Base-by-base conservation (phyloP, 2,797 vertebrate genomes). In the Hafferia zeledoni region DNA sequence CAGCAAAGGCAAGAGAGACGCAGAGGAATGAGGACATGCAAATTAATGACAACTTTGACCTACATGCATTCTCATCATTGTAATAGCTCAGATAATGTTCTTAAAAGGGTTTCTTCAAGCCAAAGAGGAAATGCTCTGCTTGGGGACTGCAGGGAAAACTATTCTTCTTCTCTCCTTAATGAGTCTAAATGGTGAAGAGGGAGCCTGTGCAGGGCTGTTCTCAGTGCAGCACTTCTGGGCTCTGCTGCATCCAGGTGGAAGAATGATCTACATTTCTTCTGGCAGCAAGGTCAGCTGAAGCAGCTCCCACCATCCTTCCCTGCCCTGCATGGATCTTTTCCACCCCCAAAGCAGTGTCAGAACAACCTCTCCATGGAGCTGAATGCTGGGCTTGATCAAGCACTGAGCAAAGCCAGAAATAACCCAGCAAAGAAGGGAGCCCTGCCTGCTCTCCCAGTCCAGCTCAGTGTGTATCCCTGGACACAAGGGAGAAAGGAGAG, bases 391-490 rank as follows among this genome's bases (percentile, higher is more conserved):
- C 55, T 87, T 18, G 19, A 49, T 37, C 65, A 59, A 41, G 79
- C 55, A 88, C 81, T 33, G 46, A 84, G 64, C 41, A 33, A 41
- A 60, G 55, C 52, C 74, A 89, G 93, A 96, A 96, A 94, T 74
- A 92, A 50, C 28, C 41, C 71, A 35, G 71, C 68, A 60, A 41
- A 90, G 59, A 75, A 87, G 64, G 0, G 5, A 94, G 74, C 61
- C 65, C 88, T 27, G 39, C 9, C n/a, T 55, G 35, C 82, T 52
- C 31, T 55, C 68, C 64, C 10, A 18, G 2, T 1, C 43, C 72
- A 37, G 84, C 3, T 52, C 83, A 64, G 53, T 56, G 5, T 2
- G 55, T 49, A 49, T 72, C 37, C 55, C 43, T 6, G 4, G 10
- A 76, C 41, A 41, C 41, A 41, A 60, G 24, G 41, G 6, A 63